These are phyloP conservation scores for Drosophila miranda DNA, from an alignment of 1,140 invertebrate genomes.

Conservation along the genomic window DNA sequence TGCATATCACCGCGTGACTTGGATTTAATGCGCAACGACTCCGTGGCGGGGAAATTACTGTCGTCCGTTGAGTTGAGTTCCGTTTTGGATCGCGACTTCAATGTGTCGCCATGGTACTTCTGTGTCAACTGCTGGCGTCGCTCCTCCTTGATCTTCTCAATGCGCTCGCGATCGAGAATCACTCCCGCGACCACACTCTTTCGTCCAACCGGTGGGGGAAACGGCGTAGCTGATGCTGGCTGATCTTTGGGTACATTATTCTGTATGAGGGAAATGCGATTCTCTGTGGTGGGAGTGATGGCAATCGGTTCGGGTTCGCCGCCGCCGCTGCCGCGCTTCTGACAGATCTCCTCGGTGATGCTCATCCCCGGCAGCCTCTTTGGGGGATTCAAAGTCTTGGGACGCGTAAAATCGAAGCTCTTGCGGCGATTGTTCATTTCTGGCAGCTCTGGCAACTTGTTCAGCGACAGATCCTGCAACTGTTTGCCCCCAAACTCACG, in stretches of 20 bases:
- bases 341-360: slow-evolving; percentile 75
- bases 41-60: slow-evolving; percentile 62
- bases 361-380: slow-evolving; percentile 85
- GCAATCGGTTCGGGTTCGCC: slow-evolving; percentile 14
- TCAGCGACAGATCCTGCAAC: slow-evolving; percentile 76
- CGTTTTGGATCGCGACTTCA: slow-evolving; percentile 83
- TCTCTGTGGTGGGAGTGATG: slow-evolving; percentile 84
- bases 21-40: slow-evolving; percentile 80
- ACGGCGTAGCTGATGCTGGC: slow-evolving; percentile 21
- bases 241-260: slow-evolving; percentile 78
- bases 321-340: slow-evolving; percentile 58
- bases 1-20: slow-evolving; percentile 80
- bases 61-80: slow-evolving; percentile 71
- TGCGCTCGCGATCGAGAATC: slow-evolving; percentile 88
- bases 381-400: slow-evolving; percentile 83
- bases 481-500: slow-evolving; percentile 84
- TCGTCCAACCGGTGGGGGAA: slow-evolving; percentile 50
- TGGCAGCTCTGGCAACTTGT: slow-evolving; percentile 67
- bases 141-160: slow-evolving; percentile 96
- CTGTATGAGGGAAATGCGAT: slow-evolving; percentile 85
- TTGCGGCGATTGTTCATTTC: slow-evolving; percentile 79
- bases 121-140: slow-evolving; percentile 92
- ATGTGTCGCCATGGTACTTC: slow-evolving; percentile 93
- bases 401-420: slow-evolving; percentile 82
- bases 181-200: slow-evolving; percentile 80